Conservation (phyloP, 1,140 invertebrate genomes). For the Gyrodactylus bullatarudis region DNA sequence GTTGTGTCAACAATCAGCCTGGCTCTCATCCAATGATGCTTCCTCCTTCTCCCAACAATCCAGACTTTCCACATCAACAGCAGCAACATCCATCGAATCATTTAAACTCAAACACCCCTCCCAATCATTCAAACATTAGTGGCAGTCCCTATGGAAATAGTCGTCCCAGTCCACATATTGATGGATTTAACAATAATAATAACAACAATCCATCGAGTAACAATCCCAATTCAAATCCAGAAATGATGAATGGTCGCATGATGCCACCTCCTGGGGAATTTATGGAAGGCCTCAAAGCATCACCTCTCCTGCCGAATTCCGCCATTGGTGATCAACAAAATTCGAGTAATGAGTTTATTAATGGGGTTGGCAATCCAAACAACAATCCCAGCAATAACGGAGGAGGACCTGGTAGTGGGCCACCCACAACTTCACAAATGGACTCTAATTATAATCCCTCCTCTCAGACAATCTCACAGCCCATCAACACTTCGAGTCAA, state of each 20-base stretch:
- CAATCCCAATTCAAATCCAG: background rate
- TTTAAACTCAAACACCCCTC: background rate
- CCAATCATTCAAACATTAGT: background rate
- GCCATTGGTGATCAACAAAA: background rate
- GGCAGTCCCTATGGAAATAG: background rate
- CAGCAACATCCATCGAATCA: background rate
- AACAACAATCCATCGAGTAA: background rate
- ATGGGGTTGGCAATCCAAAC: no score
- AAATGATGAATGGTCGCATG: background rate
- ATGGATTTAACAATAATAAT: background rate
- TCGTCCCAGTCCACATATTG: background rate
- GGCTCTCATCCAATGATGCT: background rate
- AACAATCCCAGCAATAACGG: background rate
- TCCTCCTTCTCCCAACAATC: background rate
- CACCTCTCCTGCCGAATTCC: background rate
- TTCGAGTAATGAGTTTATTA: background rate
- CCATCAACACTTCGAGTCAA: background rate
- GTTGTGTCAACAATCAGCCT: background rate
- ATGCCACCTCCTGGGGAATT: background rate
- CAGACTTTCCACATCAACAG: background rate
- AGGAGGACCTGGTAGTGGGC: no score
- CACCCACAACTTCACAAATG: background rate
- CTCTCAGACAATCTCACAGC: background rate
- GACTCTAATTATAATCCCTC: background rate
- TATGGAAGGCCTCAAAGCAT: background rate